phyloP scores from a whole-genome alignment of 2,113 vertebrate species.

The Tretioscincus oriximinensis region DNA sequence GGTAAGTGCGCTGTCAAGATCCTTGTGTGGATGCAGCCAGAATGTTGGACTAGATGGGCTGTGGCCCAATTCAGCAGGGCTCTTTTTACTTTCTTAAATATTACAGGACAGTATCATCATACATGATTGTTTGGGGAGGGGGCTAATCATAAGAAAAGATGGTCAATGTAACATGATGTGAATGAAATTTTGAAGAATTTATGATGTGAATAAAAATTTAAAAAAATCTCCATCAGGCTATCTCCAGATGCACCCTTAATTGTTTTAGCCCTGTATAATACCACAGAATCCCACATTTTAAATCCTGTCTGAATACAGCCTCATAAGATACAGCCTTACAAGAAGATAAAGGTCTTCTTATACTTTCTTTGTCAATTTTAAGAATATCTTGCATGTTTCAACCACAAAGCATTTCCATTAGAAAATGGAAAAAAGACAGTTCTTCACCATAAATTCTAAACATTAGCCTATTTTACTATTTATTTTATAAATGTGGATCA shows the following conservation, averaged over 20 bases:
- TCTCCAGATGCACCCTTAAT: conserved; percentile 46
- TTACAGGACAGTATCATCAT: conserved; percentile 25
- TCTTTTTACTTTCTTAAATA: not conserved
- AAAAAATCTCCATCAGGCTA: conserved; percentile 81
- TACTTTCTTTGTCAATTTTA: conserved; percentile 61
- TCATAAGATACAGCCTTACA: too few relatives aligned
- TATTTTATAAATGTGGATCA: too few relatives aligned
- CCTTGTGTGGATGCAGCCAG: too few relatives aligned
- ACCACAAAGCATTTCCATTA: conserved; percentile 56
- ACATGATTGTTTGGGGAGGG: conserved; percentile 45
- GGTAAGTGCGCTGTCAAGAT: too few relatives aligned
- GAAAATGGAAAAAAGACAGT: conserved; percentile 55
- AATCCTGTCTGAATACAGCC: too few relatives aligned
- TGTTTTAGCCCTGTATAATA: too few relatives aligned
- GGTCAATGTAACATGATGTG: conserved; percentile 29
- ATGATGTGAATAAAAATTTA: conserved; percentile 75
- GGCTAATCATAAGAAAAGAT: conserved; percentile 47
- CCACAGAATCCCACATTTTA: too few relatives aligned
- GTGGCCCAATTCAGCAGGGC: too few relatives aligned
- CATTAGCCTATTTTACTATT: conserved; percentile 17
- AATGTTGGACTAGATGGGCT: too few relatives aligned
- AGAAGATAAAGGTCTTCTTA: conserved; percentile 55
- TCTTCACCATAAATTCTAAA: conserved; percentile 60
- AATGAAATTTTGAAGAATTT: conserved; percentile 68
- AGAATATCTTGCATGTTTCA: conserved; percentile 56